Base-by-base conservation (phyloP, 2,113 vertebrate species). In the Pteruthius melanotis region DNA sequence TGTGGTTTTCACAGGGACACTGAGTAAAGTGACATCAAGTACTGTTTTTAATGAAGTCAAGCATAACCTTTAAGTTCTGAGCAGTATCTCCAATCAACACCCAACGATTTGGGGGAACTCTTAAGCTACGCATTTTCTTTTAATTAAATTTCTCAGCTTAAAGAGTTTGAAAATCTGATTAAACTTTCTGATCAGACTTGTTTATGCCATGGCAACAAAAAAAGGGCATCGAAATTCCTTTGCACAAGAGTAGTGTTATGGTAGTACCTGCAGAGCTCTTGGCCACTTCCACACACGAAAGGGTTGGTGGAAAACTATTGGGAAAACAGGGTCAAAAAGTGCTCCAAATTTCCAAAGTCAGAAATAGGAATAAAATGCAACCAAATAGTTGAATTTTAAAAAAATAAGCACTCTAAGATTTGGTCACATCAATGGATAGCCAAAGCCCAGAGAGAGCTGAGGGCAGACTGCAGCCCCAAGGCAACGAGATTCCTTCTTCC, bases 1-100 rank as follows among this genome's bases (percentile, higher is more conserved):
- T 90, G 87, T 86, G 66, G 77, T 94, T 95, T 91, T 95, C 87
- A 90, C 61, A 85, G 45, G 45, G 74, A 87, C 66, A 61, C 50
- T 60, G 31, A n/a, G 44, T 30, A 47, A 90, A 93, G 65, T 53
- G 45, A 64, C 57, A 89, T 65, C 30, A 69, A 90, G 47, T 44
- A 70, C 15, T 44, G 20, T 5, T 95, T 90, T 88, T 61, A 53
- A 44, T 77, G 54, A 76, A 94, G 78, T 80, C 75, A 77, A 82
- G 42, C 20, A 80, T 60, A 94, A 90, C 83, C 63, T 83, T 88
- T 86, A 80, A 72, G 47, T 91, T 80, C 65, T 49, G 28, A 89
- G 70, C 44, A 65, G 50, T 35, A 84, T 50, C 44, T 76, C 83
- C 31, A 54, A 24, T 19, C 61, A 83, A 23, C 40, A 24, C 3